Evolutionary conservation across 2,797 vertebrate species (phyloP).

Genomic region (Semaprochilodus insignis): DNA sequence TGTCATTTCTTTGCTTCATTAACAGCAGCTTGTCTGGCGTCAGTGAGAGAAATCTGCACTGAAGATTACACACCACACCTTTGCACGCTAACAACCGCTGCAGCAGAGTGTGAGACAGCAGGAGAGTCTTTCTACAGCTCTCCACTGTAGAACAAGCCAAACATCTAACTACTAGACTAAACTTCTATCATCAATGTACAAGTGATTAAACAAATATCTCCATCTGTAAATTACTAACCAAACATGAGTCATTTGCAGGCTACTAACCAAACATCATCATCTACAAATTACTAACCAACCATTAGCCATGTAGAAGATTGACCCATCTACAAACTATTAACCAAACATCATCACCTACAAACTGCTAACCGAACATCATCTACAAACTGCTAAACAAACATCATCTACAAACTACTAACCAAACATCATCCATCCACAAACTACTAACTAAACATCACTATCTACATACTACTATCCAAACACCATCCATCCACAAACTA

Average conservation of each 20-base stretch:
- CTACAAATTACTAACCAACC: neutral
- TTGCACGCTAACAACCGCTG: neutral
- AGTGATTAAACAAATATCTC: neutral
- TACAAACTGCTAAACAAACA: neutral
- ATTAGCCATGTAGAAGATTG: neutral
- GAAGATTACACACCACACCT: slow-evolving; percentile 20
- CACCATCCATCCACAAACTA: neutral
- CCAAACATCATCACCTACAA: neutral
- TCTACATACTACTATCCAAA: too few relatives aligned
- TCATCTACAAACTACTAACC: neutral
- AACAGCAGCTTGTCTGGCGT: slow-evolving; percentile 24
- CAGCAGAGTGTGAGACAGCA: slow-evolving; percentile 22
- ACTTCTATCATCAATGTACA: neutral
- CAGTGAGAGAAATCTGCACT: slow-evolving; percentile 25
- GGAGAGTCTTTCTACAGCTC: neutral
- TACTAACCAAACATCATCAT: neutral
- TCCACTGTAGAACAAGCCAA: too few relatives aligned
- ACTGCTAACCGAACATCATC: neutral
- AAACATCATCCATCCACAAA: neutral
- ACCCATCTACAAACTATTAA: neutral
- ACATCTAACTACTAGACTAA: neutral
- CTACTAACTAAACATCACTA: neutral
- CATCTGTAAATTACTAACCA: neutral
- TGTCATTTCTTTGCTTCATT: neutral
- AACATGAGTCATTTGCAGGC: neutral